Evolutionary conservation across 1,140 invertebrate species (phyloP).

Genomic region (Trinorchestia longiramus): DNA sequence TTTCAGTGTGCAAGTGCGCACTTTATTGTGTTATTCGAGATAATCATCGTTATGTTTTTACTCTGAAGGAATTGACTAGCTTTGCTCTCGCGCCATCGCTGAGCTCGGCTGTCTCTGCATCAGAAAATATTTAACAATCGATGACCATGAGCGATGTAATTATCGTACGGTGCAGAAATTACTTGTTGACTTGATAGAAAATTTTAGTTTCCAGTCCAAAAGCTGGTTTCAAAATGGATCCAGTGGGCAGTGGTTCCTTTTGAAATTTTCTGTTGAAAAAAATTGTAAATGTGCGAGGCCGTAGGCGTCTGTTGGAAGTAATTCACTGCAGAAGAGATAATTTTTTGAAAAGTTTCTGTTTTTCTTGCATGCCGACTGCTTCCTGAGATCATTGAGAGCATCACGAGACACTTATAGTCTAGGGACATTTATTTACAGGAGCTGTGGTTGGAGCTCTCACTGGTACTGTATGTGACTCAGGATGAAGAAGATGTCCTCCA

Average conservation of each 20-base stretch:
- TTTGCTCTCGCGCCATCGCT: background rate
- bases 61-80: background rate
- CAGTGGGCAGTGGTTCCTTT: background rate
- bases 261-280: background rate
- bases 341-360: background rate
- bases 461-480: background rate
- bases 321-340: background rate
- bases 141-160: background rate
- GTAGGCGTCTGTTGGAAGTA: no score
- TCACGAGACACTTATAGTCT: background rate
- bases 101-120: background rate
- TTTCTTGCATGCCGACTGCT: background rate
- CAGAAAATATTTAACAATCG: background rate
- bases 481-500: conserved; percentile 28
- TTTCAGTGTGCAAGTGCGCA: background rate
- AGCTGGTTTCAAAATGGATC: background rate
- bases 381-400: background rate
- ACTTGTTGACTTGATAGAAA: background rate
- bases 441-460: background rate
- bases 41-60: background rate
- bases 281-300: no score
- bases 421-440: background rate
- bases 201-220: background rate
- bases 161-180: background rate
- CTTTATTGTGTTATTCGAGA: background rate